Conservation (phyloP, 2,797 vertebrate genomes). For the Choloepus didactylus region DNA sequence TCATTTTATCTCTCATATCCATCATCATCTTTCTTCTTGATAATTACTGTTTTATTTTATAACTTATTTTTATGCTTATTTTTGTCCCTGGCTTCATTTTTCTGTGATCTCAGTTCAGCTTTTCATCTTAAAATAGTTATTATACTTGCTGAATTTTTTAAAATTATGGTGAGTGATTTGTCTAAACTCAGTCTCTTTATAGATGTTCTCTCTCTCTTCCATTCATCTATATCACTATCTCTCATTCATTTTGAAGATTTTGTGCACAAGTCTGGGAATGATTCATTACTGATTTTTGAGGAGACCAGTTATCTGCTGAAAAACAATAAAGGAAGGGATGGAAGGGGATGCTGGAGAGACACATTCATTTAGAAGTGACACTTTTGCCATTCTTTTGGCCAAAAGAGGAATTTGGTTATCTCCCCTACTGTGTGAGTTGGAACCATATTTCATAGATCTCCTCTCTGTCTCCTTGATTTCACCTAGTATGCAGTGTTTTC, state of each 20-base stretch:
- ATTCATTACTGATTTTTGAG: neutral
- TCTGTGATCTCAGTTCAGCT: neutral
- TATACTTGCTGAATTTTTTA: neutral
- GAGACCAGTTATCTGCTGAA: neutral
- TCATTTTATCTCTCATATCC: neutral
- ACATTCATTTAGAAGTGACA: neutral
- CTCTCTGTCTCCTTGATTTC: neutral
- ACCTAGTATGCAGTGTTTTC: neutral
- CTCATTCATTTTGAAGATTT: neutral
- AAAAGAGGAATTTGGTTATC: neutral
- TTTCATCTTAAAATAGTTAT: conserved; percentile 40
- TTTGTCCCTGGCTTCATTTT: neutral
- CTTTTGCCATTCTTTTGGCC: neutral
- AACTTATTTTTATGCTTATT: neutral
- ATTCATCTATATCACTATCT: neutral
- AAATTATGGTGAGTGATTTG: neutral
- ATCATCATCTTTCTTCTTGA: neutral
- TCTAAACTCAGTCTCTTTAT: neutral
- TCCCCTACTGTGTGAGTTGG: neutral
- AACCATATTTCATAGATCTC: neutral
- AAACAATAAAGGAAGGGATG: neutral
- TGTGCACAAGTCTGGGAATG: neutral
- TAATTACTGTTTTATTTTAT: conserved; percentile 20
- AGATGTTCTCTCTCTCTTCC: neutral
- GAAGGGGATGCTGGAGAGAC: neutral